phyloP scores from a whole-genome alignment of 2,888 invertebrate genomes.

The Microctonus brassicae region DNA sequence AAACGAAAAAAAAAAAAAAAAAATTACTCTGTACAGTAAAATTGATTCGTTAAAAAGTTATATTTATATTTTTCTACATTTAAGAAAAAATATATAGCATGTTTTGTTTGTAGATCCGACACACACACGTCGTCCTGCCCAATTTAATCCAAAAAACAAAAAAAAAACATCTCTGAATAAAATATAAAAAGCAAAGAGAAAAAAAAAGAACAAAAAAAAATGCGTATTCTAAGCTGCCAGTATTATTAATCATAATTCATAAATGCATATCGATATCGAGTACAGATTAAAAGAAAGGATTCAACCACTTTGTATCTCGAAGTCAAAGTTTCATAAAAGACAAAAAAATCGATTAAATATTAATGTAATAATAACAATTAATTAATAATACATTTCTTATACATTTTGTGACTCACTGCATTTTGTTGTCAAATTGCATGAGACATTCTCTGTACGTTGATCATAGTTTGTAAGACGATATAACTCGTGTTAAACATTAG shows the following conservation, averaged over 20 bases:
- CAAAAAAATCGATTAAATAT: neutral
- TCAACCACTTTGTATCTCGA: slow-evolving; percentile 2
- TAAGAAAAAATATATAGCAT: slow-evolving; percentile 32
- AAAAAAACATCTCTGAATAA: slow-evolving; percentile 12
- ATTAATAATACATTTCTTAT: neutral
- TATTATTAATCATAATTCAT: slow-evolving; percentile 66
- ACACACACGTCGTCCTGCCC: slow-evolving; percentile 36
- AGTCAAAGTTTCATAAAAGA: neutral
- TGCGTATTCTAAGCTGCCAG: slow-evolving; percentile 57
- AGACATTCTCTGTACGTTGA: slow-evolving; percentile 48
- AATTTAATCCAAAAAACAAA: slow-evolving; percentile 18
- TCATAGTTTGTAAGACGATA: slow-evolving; percentile 54
- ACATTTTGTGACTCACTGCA: slow-evolving; percentile 52
- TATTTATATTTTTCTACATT: slow-evolving; percentile 48
- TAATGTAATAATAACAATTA: neutral
- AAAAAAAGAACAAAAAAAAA: slow-evolving; percentile 12
- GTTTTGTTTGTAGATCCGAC: slow-evolving; percentile 38
- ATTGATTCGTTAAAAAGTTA: slow-evolving; percentile 40
- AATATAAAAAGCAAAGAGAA: neutral
- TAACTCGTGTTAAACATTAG: slow-evolving; percentile 53
- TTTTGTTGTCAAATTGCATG: slow-evolving; percentile 46
- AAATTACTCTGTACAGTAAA: slow-evolving; percentile 12
- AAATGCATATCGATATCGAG: slow-evolving; percentile 64
- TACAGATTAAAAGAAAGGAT: neutral
- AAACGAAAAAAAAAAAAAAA: neutral